These are phyloP conservation scores for Loripinus fragilis DNA, from an alignment of 2,888 invertebrate species.

Conservation along the genomic window DNA sequence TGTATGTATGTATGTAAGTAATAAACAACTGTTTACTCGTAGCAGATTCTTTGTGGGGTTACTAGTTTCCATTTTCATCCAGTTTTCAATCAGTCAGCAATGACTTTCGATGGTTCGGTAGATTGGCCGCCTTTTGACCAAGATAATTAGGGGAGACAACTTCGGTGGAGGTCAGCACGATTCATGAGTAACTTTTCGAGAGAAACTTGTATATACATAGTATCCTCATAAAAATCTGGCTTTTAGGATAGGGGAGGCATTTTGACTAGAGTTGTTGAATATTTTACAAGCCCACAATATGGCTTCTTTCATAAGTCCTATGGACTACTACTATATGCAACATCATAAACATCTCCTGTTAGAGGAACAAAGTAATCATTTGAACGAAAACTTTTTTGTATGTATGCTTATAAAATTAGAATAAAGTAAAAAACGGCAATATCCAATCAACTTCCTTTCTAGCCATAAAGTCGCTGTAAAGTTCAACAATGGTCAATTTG, in stretches of 20 bases:
- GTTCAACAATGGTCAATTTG: constrained; percentile 2
- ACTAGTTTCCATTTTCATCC: constrained; percentile 35
- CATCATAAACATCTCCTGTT: constrained; percentile 1
- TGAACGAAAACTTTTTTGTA: neutral
- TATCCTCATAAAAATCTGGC: constrained; percentile 8
- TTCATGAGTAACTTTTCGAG: neutral
- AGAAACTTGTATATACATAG: neutral
- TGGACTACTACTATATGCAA: constrained; percentile 12
- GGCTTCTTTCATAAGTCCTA: neutral
- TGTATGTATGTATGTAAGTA: constrained; percentile 65
- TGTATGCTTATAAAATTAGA: constrained; percentile 21
- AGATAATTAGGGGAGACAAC: neutral
- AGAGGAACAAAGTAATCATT: constrained; percentile 3
- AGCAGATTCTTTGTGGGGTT: constrained; percentile 58
- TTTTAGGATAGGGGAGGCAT: constrained; percentile 10
- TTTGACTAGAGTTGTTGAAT: constrained; percentile 10
- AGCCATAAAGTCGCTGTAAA: constrained; percentile 34
- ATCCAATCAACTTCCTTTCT: constrained; percentile 63
- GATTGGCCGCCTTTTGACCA: neutral
- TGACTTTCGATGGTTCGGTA: constrained; percentile 1
- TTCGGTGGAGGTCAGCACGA: neutral
- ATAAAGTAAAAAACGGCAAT: constrained; percentile 61
- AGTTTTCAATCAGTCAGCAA: neutral
- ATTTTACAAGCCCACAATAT: neutral
- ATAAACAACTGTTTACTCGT: constrained; percentile 50